phyloP scores from a whole-genome alignment of 2,888 invertebrate genomes.

The Hipparchia sbordonii region DNA sequence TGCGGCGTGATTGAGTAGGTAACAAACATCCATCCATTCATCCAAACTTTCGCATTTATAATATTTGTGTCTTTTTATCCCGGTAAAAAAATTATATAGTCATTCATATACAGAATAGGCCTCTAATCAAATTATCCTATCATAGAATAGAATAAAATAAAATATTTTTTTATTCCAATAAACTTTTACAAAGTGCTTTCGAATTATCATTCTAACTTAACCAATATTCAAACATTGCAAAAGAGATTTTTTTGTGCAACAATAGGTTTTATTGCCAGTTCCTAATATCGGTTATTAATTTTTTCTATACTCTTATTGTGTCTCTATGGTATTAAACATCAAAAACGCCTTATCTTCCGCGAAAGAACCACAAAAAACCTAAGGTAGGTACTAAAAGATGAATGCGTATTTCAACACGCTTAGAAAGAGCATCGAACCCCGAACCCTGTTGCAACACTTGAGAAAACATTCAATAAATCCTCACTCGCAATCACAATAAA shows the following conservation, averaged over 20 bases:
- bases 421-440: conserved; percentile 26
- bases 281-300: conserved; percentile 2
- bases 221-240: no score
- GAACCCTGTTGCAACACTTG: conserved; percentile 37
- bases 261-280: background rate
- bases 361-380: conserved; percentile 12
- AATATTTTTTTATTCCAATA: no score
- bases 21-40: no score
- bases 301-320: background rate
- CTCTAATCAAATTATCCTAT: no score
- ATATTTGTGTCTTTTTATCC: no score
- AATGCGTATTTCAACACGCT: conserved; percentile 17
- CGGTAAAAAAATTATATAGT: no score
- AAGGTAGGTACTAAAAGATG: conserved; percentile 20
- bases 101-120: no score
- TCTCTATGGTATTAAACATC: conserved; percentile 2
- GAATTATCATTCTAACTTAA: no score
- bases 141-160: no score
- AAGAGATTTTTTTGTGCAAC: background rate
- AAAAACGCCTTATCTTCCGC: conserved; percentile 1
- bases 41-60: no score
- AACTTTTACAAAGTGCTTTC: no score
- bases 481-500: conserved; percentile 30
- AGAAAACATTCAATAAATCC: conserved; percentile 39
- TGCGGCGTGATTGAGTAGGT: no score